Evolutionary conservation across 2,113 vertebrate genomes (phyloP), one percentile per base, ranked within the genome.

Genomic region (Platichthys flesus): DNA sequence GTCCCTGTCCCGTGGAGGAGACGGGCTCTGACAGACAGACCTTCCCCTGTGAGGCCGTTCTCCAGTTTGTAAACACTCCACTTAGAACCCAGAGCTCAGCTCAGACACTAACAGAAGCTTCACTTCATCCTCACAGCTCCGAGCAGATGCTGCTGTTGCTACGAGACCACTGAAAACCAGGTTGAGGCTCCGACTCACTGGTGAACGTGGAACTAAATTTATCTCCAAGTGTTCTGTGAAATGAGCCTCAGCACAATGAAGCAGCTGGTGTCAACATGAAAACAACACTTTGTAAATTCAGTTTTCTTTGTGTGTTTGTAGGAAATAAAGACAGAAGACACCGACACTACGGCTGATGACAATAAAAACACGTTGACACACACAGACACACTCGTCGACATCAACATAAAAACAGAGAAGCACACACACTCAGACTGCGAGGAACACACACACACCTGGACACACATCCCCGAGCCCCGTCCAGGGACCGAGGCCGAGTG

Each of bases 401-500:
- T 1, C 42, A 24, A n/a, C 54, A 16, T 70, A 0, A 77, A 83
- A 28, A 28, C 9, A 9, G 79, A 84, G n/a, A 68, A 49, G 56
- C 37, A 21, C 56, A 5, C 58, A 2, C 66, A 35, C 93, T 85
- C 70, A 0, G 54, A 55, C 2, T 0, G 45, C 6, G 4, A 35
- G 7, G 57, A 64, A 16, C 56, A 82, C 91, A 21, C 86, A 92
- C 75, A 61, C 54, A 0, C 57, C 4, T 42, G n/a, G 85, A 94
- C 82, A 14, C 58, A 56, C 47, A 28, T 37, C 0, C 20, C 12
- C 2, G 31, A 54, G 24, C 67, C 55, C 37, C 42, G 23, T 1
- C 2, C 37, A 0, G 0, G 94, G 94, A 88, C 95, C 88, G 90
- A 49, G 71, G 66, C 63, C 0, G 96, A 97, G 91, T 98, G 98